Conservation (phyloP, 92 coral and sea anemone genomes). For the Palythoa caribaeorum region DNA sequence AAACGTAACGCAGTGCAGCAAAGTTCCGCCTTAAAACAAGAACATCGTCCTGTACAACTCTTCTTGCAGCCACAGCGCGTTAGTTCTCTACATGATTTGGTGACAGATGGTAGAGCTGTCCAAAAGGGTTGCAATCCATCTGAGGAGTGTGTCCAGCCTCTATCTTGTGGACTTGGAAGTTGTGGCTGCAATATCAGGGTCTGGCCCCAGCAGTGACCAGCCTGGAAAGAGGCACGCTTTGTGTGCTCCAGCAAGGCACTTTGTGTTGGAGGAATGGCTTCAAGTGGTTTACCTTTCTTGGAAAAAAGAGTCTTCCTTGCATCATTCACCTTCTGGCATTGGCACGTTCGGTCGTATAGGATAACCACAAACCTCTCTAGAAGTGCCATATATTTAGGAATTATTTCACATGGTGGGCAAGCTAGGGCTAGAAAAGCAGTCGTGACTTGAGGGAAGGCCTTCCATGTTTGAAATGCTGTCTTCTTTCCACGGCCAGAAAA, state of each 20-base stretch:
- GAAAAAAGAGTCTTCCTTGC: conserved; percentile 25
- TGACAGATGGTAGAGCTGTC: conserved; percentile 63
- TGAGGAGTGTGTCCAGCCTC: conserved; percentile 56
- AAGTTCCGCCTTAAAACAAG: conserved; percentile 62
- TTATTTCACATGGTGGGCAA: conserved; percentile 1
- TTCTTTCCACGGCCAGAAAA: conserved; percentile 65
- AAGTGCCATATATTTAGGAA: conserved; percentile 5
- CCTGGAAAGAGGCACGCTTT: conserved; percentile 65
- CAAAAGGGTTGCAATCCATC: conserved; percentile 47
- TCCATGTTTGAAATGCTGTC: conserved; percentile 66
- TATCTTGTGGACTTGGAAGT: conserved; percentile 59
- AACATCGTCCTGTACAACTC: conserved; percentile 54
- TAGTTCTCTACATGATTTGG: conserved; percentile 51
- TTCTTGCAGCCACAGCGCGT: conserved; percentile 68
- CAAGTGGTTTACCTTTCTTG: conserved; percentile 11
- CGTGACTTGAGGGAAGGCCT: conserved; percentile 54
- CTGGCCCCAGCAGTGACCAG: conserved; percentile 73
- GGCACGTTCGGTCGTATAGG: conserved; percentile 1
- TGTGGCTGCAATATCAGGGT: conserved; percentile 13
- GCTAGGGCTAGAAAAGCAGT: conserved; percentile 42
- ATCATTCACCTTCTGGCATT: conserved; percentile 11
- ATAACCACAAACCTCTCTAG: conserved; percentile 1
- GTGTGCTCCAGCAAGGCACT: conserved; percentile 62
- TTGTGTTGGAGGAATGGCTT: conserved; percentile 15
- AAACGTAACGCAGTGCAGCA: conserved; percentile 71